Evolutionary conservation across 2,888 invertebrate genomes (phyloP), one percentile per base, ranked within the genome.

Genomic region (Nymphalis polychloros): DNA sequence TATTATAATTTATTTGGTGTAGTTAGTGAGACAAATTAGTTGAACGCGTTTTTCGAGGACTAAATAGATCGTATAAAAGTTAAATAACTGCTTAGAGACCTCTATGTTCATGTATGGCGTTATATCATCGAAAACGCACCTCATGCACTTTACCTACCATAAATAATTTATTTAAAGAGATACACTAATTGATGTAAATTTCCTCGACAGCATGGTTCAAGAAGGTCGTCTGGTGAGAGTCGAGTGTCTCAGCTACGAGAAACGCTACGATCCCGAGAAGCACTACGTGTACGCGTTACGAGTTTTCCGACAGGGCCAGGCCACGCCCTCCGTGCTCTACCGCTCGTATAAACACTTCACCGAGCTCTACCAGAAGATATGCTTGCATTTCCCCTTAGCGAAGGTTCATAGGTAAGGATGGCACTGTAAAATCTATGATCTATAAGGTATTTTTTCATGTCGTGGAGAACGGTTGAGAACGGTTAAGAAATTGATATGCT

Each of bases 331-430:
- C 74, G 96, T 96, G 81, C 94, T 99, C 64, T 98, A 98, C 86
- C 95, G 99, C 70, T 97, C 98, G 0, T 99, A 98, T 90, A 97
- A 98, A 78, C 99, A 99, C 92, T 99, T 99, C 89, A 96, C 97
- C 17, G 99, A 99, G 88, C 95, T 99, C 68, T 97, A 99, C 85
- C 97, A 97, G 87, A 99, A 99, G 91, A 93, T 99, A 59, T 97
- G 97, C 82, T 93, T 97, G 76, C 96, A 97, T 85, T 99, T 98
- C 93, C 98, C 98, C 0, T 93, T 98, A 75, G 97, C 98, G 17
- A 97, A 97, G 84, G 95, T 98, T 76, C 96, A 97, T 87, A 97
- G 97, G 98, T 97, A 86, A 94, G 93, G 6, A 53, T 31, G 6
- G 8, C 10, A 10, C 19, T 19, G 19, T 49, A 13, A 52, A 16